Evolutionary conservation across 2,797 vertebrate genomes (phyloP).

Genomic region (Poecile montanus): DNA sequence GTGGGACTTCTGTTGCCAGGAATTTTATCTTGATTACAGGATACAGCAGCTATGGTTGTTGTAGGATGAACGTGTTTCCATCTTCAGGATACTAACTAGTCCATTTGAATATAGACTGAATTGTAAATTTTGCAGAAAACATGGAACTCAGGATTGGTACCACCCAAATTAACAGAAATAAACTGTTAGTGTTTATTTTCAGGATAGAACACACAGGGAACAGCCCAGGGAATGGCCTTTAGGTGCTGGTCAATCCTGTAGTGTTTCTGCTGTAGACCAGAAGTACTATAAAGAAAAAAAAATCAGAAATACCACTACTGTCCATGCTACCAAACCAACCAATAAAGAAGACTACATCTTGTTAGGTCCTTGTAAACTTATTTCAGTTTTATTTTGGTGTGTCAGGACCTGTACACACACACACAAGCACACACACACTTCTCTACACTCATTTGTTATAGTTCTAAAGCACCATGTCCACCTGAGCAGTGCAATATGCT

Average conservation of each 20-base stretch:
- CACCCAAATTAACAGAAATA: neutral
- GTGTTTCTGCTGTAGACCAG: neutral
- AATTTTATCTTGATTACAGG: neutral
- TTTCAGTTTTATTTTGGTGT: neutral
- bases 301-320: neutral
- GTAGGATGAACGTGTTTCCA: neutral
- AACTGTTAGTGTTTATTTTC: neutral
- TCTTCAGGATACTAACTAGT: neutral
- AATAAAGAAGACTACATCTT: neutral
- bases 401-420: neutral
- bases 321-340: neutral
- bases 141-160: neutral
- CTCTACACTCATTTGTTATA: neutral
- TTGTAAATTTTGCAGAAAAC: neutral
- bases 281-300: neutral
- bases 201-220: neutral
- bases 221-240: neutral
- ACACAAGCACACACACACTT: neutral
- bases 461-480: neutral
- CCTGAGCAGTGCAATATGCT: neutral
- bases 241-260: neutral
- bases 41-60: neutral
- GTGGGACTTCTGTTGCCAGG: neutral
- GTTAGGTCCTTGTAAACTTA: neutral
- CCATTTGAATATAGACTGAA: neutral